Evolutionary conservation across 2,113 vertebrate species (phyloP), one percentile per base, ranked within the genome.

Genomic region (Prolemur simus): DNA sequence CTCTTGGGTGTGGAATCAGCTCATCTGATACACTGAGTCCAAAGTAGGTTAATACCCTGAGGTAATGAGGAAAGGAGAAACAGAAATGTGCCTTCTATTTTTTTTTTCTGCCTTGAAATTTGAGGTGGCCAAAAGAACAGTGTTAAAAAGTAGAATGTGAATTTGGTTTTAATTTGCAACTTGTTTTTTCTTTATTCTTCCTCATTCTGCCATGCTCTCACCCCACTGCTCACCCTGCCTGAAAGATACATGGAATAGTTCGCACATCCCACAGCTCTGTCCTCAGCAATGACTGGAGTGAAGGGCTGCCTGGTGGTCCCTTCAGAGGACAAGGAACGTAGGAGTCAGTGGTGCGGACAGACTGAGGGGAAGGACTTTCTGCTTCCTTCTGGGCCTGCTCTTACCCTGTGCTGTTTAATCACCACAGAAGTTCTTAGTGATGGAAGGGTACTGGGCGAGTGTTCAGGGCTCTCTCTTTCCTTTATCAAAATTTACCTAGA

Each of bases 31-130:
- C 56, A 42, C 47, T 81, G 94, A 95, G 80, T 94, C 82, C 68
- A 95, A 93, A 92, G 73, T 94, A 77, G 56, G 49, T 96, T 81
- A 88, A 95, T 96, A 47, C 66, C 49, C 66, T 68, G 60, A 77
- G 78, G 89, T 39, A 92, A 52, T 15, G 63, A 90, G 5, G 13
- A 15, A 20, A 96, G 91, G 4, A 69, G 91, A 96, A 78, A 6
- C 1, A 95, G 34, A 94, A 94, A 93, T 56, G 2, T 69, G 32
- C 14, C 1, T 45, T 78, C 13, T 94, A 11, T 89, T 42, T 73
- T n/a, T 49, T 73, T 54, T 56, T 77, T 25, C 0, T 6, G 4
- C 2, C 10, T 69, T 34, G 45, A 84, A 86, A 85, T 91, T 97
- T 60, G 82, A 95, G 3, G 8, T 74, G 14, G 13, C 10, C 54